Base-by-base conservation (phyloP, 1,140 invertebrate species). In the Drosophila sucinea region DNA sequence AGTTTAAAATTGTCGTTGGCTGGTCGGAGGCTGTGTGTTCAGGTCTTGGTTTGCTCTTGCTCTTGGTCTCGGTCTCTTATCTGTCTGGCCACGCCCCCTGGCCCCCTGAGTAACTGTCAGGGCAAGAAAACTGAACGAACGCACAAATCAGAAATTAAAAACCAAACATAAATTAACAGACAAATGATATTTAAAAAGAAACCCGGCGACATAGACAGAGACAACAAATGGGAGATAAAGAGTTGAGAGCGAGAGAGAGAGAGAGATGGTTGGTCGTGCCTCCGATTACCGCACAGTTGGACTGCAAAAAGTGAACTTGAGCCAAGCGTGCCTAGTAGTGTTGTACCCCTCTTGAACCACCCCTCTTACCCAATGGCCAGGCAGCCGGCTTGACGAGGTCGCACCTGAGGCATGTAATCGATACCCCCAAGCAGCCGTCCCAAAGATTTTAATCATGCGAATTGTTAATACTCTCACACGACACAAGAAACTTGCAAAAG, bases 141-240 rank as follows among this genome's bases (percentile, higher is more conserved):
- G 86, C 86, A 90, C 85, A 90, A 90, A 90, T 90, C 85, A 90
- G 85, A 90, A 90, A 90, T 90, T 90, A 90, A 90, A 90, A 90
- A 90, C 85, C 85, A 71, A 90, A 90, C 85, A 90, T 90, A 90
- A 90, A 90, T 90, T 90, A 90, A 90, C 81, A 90, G 85, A 79
- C 79, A 90, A 90, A 86, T 90, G 81, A 90, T 90, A 90, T 87
- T 89, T 69, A 73, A 30, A 35, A n/a, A 71, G 6, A 51, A 8
- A 38, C 27, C 8, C 25, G 11, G 60, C 47, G 44, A 32, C 17
- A 60, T 44, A 70, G 41, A 67, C 29, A 66, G 58, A 57, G 25
- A 47, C 58, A 72, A 29, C 57, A 29, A 47, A 35, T 38, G 27
- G 17, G 17, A 35, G 32, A 35, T 38, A 33, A 41, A 35, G 60